phyloP scores from a whole-genome alignment of 2,888 invertebrate species.

The Drosophila nigricruria region DNA sequence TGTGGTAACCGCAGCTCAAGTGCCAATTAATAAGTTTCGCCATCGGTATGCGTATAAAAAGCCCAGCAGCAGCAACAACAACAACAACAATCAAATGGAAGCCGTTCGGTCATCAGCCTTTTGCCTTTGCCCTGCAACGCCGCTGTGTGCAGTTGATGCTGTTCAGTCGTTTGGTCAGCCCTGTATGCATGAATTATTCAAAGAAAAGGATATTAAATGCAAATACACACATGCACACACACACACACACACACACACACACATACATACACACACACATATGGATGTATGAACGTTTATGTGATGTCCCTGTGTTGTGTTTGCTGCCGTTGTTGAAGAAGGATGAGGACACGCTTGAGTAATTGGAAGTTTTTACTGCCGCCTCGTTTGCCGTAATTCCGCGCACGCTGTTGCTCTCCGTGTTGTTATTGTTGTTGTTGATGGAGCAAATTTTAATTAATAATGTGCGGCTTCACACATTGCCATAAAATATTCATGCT shows the following conservation, averaged over 20 bases:
- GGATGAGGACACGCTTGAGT: conserved; percentile 63
- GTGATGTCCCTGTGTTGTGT: conserved; percentile 36
- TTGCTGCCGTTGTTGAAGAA: conserved; percentile 35
- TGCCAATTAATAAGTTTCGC: conserved; percentile 80
- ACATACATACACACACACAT: conserved; percentile 21
- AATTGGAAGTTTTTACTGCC: conserved; percentile 80
- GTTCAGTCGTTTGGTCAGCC: conserved; percentile 63
- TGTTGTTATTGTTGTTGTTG: conserved; percentile 50
- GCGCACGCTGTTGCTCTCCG: conserved; percentile 36
- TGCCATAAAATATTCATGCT: conserved; percentile 68
- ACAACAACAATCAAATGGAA: conserved; percentile 30
- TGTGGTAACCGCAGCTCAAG: conserved; percentile 66
- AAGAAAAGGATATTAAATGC: conserved; percentile 80
- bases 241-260: conserved; percentile 22
- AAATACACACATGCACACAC: conserved; percentile 38
- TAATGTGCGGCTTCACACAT: conserved; percentile 79
- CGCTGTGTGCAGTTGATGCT: conserved; percentile 54
- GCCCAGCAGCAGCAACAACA: conserved; percentile 10
- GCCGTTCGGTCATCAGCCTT: conserved; percentile 49
- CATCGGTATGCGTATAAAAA: conserved; percentile 62
- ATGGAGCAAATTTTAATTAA: conserved; percentile 78
- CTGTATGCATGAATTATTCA: conserved; percentile 73
- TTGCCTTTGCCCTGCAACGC: conserved; percentile 42
- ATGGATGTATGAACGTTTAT: conserved; percentile 25
- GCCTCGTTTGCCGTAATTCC: conserved; percentile 76